These are phyloP conservation scores for Zaprionus ornatus DNA, from an alignment of 1,140 invertebrate species.

Conservation along the genomic window DNA sequence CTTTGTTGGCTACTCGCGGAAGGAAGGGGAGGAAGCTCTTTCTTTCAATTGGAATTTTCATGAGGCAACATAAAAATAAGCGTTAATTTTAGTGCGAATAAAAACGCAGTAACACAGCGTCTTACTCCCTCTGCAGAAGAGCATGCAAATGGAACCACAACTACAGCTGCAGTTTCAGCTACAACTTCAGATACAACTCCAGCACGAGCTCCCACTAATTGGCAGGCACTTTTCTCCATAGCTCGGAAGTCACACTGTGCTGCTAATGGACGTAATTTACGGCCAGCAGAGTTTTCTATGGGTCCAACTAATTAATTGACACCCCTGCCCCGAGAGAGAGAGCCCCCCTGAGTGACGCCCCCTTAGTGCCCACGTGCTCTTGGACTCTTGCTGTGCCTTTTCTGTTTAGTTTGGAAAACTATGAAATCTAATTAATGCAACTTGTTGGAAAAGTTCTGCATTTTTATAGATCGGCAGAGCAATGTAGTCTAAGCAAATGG, in stretches of 20 bases:
- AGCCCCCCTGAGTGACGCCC: neutral
- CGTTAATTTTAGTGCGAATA: slow-evolving; percentile 42
- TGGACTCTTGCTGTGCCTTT: neutral
- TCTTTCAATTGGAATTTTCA: slow-evolving; percentile 22
- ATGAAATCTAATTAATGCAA: slow-evolving; percentile 8
- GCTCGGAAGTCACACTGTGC: slow-evolving; percentile 72
- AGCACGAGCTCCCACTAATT: slow-evolving; percentile 65
- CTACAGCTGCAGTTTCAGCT: neutral
- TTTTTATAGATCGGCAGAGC: neutral
- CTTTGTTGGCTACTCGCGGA: neutral
- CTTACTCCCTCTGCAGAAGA: slow-evolving; percentile 39
- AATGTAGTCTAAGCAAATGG: neutral
- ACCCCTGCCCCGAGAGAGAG: neutral
- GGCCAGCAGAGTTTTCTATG: slow-evolving; percentile 55
- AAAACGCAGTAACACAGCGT: neutral
- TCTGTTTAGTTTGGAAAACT: slow-evolving; percentile 1
- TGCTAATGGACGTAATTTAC: slow-evolving; percentile 78
- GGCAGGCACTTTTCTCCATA: slow-evolving; percentile 68
- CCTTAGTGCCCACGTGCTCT: neutral
- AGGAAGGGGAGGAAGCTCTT: neutral
- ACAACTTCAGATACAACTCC: neutral
- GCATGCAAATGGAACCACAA: slow-evolving; percentile 28
- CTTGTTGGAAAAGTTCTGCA: neutral
- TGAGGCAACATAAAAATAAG: slow-evolving; percentile 26
- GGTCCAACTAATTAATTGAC: slow-evolving; percentile 43